Conservation (phyloP, 2,113 vertebrate species). For the Anoura caudifer region DNA sequence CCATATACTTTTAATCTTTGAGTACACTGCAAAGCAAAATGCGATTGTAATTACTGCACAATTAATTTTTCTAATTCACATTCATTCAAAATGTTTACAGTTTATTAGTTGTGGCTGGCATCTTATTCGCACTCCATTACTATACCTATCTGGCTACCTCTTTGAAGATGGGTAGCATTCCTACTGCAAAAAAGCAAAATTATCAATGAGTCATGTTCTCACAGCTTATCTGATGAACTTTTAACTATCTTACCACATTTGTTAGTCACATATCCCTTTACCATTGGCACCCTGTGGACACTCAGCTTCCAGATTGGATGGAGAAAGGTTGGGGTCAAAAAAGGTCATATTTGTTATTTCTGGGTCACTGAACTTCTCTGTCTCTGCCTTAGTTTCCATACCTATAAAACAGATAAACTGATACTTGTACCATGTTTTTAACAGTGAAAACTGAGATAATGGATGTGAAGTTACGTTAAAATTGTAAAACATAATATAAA, state of each 20-base stretch:
- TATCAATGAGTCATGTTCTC: background rate
- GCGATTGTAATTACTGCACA: background rate
- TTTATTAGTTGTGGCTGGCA: background rate
- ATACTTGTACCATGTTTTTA: background rate
- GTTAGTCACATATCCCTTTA: background rate
- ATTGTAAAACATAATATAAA: background rate
- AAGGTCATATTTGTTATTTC: background rate
- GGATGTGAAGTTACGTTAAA: background rate
- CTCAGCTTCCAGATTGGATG: background rate
- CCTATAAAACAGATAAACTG: background rate
- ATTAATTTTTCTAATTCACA: background rate
- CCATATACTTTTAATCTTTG: background rate
- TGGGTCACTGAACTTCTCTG: background rate
- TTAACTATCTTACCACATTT: background rate
- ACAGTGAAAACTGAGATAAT: background rate
- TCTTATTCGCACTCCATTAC: background rate
- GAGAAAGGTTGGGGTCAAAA: background rate
- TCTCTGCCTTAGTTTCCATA: background rate
- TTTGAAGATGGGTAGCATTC: background rate
- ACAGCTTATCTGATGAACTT: background rate
- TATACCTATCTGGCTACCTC: background rate
- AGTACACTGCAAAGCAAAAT: constrained; percentile 10
- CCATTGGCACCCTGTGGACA: too few species aligned
- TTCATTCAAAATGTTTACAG: background rate
- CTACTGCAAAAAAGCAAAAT: background rate